phyloP scores from a whole-genome alignment of 1,140 invertebrate species.

The Semibalanus balanoides region DNA sequence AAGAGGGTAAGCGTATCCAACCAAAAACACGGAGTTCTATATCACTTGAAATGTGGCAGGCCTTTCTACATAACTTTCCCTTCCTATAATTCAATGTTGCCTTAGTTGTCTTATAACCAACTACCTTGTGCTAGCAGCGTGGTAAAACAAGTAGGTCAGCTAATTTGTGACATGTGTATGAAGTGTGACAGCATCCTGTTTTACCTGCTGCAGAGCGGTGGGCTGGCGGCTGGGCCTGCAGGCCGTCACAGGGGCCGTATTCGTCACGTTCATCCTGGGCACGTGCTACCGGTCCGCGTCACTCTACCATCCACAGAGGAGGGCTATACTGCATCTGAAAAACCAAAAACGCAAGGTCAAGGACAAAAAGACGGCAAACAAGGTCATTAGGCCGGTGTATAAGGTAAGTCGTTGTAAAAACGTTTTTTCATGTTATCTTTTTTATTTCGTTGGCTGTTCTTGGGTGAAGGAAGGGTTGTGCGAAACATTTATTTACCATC shows the following conservation, averaged over 20 bases:
- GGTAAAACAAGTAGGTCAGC: too few relatives aligned
- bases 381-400: not conserved
- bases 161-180: too few relatives aligned
- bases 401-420: not conserved
- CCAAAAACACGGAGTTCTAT: too few relatives aligned
- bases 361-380: conserved; percentile 19
- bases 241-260: conserved; percentile 64
- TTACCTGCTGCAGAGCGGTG: too few relatives aligned
- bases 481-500: too few relatives aligned
- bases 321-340: conserved; percentile 77
- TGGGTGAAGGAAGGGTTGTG: not conserved
- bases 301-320: conserved; percentile 71
- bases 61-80: too few relatives aligned
- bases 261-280: conserved; percentile 69
- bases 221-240: conserved; percentile 77
- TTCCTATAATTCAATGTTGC: too few relatives aligned
- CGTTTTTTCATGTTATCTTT: not conserved
- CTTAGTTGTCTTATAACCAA: too few relatives aligned
- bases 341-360: conserved; percentile 63
- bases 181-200: too few relatives aligned
- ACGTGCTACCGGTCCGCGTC: conserved; percentile 79
- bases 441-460: not conserved
- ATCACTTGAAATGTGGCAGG: too few relatives aligned
- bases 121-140: too few relatives aligned
- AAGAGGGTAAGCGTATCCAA: too few relatives aligned